Base-by-base conservation (phyloP, 2,797 vertebrate species). In the Valencia hispanica region DNA sequence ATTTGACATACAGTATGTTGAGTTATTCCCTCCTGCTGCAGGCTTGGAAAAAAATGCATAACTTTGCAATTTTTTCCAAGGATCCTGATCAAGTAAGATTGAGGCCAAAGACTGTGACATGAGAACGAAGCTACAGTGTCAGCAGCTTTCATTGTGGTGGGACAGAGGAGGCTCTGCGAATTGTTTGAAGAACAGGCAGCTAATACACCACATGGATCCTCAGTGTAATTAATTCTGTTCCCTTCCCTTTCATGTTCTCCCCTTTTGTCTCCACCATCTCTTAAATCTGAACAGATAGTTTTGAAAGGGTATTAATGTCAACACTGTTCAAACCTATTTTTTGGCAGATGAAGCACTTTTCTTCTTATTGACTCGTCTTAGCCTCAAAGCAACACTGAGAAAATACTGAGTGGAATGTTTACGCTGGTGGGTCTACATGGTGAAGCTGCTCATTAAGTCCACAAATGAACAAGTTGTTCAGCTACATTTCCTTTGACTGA, bases 151-250 rank as follows among this genome's bases (percentile, higher is more conserved):
- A 87, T 86, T 79, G 63, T 41, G 80, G 88, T 80, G 90, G 83
- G 32, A 17, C 57, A 61, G 57, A 61, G 30, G 82, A 86, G 75
- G 81, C 81, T 87, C 74, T 70, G 88, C 86, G 79, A 57, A 79
- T 86, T 88, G 86, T 87, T 88, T 89, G 86, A 90, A 86, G 79
- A 90, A 84, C 88, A 81, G 84, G 74, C 80, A 39, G 85, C 84
- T 77, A 82, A 87, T 87, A 83, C 86, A 84, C 75, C 86, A 89
- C 87, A 87, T 70, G 84, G 84, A 88, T 87, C 89, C 89, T 79
- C 85, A 69, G 78, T 87, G 84, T 93, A 93, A 95, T 94, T 94
- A 93, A 88, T 89, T 85, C 79, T 75, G 79, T 70, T 77, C 77
- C 82, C 84, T 82, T 82, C 76, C 68, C 78, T 77, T 87, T 81